phyloP scores from a whole-genome alignment of 2,797 vertebrate species.

The Syncerus caffer region DNA sequence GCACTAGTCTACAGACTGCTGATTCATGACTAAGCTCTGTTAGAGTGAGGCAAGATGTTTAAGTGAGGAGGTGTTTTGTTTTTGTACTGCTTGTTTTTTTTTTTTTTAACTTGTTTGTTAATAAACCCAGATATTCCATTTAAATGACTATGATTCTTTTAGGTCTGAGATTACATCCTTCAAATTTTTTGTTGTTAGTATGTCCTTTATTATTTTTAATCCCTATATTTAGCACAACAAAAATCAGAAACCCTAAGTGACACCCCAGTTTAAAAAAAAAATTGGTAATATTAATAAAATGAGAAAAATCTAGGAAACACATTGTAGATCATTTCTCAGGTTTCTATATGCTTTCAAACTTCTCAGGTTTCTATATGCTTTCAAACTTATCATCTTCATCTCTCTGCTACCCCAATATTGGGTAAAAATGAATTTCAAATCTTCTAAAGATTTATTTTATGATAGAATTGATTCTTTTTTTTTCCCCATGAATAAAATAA shows the following conservation, averaged over 20 bases:
- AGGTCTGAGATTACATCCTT: not conserved
- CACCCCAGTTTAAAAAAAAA: not conserved
- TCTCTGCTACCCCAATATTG: not conserved
- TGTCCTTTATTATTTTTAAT: not conserved
- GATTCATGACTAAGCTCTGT: not conserved
- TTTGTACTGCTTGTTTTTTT: not conserved
- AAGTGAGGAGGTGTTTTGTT: not conserved
- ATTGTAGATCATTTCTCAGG: not conserved
- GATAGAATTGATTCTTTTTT: not conserved
- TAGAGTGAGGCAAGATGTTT: not conserved
- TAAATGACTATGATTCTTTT: not conserved
- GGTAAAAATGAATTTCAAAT: not conserved
- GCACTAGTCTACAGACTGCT: not conserved
- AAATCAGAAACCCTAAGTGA: not conserved
- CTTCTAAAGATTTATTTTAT: not conserved
- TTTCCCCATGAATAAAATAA: not conserved
- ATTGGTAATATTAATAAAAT: not conserved
- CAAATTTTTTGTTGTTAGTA: not conserved
- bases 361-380: not conserved
- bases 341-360: not conserved
- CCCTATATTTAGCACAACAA: not conserved
- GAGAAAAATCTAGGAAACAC: not conserved
- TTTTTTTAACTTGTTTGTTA: not conserved
- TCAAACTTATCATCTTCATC: conserved; percentile 16
- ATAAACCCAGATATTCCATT: not conserved